Base-by-base conservation (phyloP, 2,797 vertebrate species). In the Nyctibius grandis region DNA sequence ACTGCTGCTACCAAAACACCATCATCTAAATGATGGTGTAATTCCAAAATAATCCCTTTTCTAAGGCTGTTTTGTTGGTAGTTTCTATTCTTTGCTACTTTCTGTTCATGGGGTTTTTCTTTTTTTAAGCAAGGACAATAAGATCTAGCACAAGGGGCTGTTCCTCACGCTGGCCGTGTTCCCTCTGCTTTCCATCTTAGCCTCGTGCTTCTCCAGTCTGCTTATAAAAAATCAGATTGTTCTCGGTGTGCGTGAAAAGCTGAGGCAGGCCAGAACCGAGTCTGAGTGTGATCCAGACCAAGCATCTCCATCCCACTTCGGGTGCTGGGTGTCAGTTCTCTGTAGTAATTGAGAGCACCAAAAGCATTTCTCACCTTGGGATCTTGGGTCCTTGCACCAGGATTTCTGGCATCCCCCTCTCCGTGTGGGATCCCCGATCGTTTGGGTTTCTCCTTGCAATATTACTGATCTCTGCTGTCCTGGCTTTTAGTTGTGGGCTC, bases 401-500 rank as follows among this genome's bases (percentile, higher is more conserved):
- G 33, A 12, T 79, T 68, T 73, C 50, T 23, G 42, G 14, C 47
- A 3, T 61, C 59, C 59, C 4, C 31, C 26, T 54, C 50, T 57
- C 65, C 48, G 2, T 1, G 5, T 9, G 89, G 16, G 7, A 50
- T 47, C 75, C 77, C 81, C n/a, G 0, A 0, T 33, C 16, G 3
- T 48, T 85, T 51, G 64, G 2, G 12, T 61, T 70, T 31, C 65
- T 88, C 29, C 0, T 38, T 50, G 57, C 48, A n/a, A 1, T 0
- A 1, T 64, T 75, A 34, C 9, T 19, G 4, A 31, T 82, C 61
- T 76, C 42, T 79, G 1, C 70, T 65, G 11, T 17, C 73, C 59
- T 89, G 93, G 47, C 19, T 79, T 69, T 83, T 83, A 45, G 19
- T 42, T 44, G n/a, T 48, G 89, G 64, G 16, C 19, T 54, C 83